Conservation (phyloP, 2,888 invertebrate species). For the Rotaria socialis region DNA sequence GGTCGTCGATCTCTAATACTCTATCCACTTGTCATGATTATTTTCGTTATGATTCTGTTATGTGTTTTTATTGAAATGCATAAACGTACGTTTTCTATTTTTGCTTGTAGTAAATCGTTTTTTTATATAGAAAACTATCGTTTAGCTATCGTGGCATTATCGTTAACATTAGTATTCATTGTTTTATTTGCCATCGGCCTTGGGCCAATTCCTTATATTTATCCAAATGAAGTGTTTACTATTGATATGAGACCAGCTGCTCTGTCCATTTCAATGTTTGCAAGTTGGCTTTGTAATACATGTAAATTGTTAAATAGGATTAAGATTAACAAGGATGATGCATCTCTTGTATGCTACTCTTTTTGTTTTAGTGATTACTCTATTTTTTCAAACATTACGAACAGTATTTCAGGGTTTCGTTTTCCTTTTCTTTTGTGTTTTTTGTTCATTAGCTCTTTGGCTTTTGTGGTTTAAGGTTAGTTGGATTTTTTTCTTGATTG, state of each 20-base stretch:
- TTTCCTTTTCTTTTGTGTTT: background rate
- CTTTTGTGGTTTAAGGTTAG: background rate
- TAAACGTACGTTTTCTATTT: background rate
- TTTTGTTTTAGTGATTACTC: background rate
- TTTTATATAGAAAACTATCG: no score
- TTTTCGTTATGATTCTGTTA: background rate
- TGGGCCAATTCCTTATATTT: background rate
- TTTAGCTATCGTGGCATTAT: background rate
- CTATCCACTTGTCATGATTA: background rate
- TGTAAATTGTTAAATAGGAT: background rate
- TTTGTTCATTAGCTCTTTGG: background rate
- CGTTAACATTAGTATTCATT: background rate
- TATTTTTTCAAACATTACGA: background rate
- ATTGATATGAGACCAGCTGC: background rate
- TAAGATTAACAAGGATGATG: no score
- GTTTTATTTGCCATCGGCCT: background rate
- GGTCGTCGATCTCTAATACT: conserved; percentile 8
- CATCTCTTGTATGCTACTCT: no score
- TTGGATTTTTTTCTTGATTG: background rate
- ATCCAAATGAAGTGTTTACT: background rate
- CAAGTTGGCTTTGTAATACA: background rate
- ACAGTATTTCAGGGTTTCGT: background rate
- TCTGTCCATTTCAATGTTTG: background rate
- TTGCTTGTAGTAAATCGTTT: no score
- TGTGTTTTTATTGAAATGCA: background rate